Base-by-base conservation (phyloP, 2,113 vertebrate species). In the Dipodomys spectabilis region DNA sequence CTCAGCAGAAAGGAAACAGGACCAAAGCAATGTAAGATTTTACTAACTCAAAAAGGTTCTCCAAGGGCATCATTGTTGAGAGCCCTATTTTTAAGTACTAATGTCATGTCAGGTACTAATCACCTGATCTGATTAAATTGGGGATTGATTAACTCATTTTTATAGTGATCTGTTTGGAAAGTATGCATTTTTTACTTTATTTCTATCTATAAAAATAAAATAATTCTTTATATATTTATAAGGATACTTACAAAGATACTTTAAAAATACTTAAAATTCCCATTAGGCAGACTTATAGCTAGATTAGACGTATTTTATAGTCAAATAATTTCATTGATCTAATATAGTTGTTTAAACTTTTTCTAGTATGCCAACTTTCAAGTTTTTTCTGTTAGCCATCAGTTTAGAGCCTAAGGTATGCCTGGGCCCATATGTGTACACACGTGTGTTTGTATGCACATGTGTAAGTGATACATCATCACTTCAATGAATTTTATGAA, bases 31-130 rank as follows among this genome's bases (percentile, higher is more conserved):
- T 0, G 28, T 8, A 53, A 28, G 0, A 8, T 3, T 89, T 94
- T 93, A 39, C 92, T 44, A 5, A 95, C 91, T 93, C 0, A 19
- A 64, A 86, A 93, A 64, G 77, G 60, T 85, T 12, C 4, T n/a
- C 30, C 10, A 39, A 77, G 60, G 65, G 65, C 86, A 64, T 88
- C 82, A 77, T 2, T 82, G 2, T 78, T 0, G 75, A 88, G 75
- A 88, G 71, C 27, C 7, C 1, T 95, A 6, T 60, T 88, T 44
- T 9, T 60, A 95, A 88, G 13, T 77, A 5, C 16, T 20, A 0
- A 94, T 95, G 60, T 79, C 91, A 85, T 67, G 30, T 39, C 45
- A 2, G 3, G 69, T 68, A 5, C 3, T 7, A 39, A 39, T 45
- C 2, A 88, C 81, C 1, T 83, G 73, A 44, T 68, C 1, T 22